phyloP scores from a whole-genome alignment of 2,113 vertebrate genomes.

The Cheilinus undulatus region DNA sequence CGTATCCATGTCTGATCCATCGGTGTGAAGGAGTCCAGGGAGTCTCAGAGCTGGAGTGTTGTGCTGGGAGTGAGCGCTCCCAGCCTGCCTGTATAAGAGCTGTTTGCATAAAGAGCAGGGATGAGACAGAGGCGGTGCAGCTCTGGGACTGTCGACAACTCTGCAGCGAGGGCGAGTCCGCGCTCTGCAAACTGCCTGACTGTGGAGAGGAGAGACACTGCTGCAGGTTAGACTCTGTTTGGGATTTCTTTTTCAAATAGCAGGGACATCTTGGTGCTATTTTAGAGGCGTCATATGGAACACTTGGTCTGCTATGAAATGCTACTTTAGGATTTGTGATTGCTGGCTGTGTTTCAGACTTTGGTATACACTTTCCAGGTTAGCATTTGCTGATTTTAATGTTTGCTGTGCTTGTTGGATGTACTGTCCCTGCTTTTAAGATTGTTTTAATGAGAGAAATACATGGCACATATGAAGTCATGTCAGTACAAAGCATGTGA shows the following conservation, averaged over 20 bases:
- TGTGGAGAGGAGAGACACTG: conserved; percentile 29
- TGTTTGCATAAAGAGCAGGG: conserved; percentile 56
- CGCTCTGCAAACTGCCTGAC: conserved; percentile 24
- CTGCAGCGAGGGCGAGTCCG: conserved; percentile 28
- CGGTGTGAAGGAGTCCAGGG: conserved; percentile 32
- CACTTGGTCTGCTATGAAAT: neutral
- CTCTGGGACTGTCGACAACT: conserved; percentile 51
- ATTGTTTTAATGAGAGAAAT: too few species aligned
- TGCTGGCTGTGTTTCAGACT: neutral
- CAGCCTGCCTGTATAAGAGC: conserved; percentile 59
- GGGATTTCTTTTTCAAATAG: too few species aligned
- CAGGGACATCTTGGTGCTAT: neutral
- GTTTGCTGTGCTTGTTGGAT: neutral
- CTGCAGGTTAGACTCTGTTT: conserved; percentile 45
- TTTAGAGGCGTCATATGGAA: neutral
- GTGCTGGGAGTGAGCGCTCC: conserved; percentile 65
- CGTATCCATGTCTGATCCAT: conserved; percentile 33
- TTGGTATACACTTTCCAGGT: neutral
- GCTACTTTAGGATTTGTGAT: conserved; percentile 4
- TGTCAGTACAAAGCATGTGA: too few species aligned
- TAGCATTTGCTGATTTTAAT: neutral
- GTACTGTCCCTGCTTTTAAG: too few species aligned
- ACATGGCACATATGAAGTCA: too few species aligned
- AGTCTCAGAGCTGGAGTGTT: conserved; percentile 55
- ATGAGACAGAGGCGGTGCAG: conserved; percentile 52